Conservation (phyloP, 2,888 invertebrate genomes). For the Augiades crinisus region DNA sequence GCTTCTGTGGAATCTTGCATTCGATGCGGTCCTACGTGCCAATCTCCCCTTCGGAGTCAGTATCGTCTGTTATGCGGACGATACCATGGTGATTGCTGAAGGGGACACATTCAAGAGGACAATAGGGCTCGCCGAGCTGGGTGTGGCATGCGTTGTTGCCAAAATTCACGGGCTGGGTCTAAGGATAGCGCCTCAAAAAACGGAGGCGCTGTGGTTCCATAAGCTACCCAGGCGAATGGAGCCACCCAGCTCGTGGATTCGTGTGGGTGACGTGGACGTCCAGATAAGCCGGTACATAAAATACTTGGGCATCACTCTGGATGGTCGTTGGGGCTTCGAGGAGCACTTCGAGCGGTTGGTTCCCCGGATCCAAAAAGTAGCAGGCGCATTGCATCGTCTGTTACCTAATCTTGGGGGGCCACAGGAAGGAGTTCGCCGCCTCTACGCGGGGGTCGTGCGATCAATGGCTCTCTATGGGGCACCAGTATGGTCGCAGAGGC, state of each 20-base stretch:
- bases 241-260: constrained; percentile 17
- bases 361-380: constrained; percentile 11
- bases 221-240: constrained; percentile 1
- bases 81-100: constrained; percentile 18
- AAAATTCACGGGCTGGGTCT: constrained; percentile 22
- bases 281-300: constrained; percentile 9
- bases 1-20: constrained; percentile 34
- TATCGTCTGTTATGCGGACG: constrained; percentile 32
- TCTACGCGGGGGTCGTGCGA: not conserved
- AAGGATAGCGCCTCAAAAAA: constrained; percentile 26
- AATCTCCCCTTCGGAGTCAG: not conserved
- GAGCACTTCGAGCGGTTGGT: constrained; percentile 23
- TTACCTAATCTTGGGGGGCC: constrained; percentile 19
- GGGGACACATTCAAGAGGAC: constrained; percentile 16
- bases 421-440: not conserved
- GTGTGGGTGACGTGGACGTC: constrained; percentile 5
- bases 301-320: constrained; percentile 24
- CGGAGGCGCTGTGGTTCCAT: constrained; percentile 30
- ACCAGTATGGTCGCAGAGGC: constrained; percentile 8
- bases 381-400: constrained; percentile 23
- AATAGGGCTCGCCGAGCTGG: constrained; percentile 15
- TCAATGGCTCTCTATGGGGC: constrained; percentile 17
- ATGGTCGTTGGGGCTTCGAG: constrained; percentile 26
- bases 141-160: constrained; percentile 16
- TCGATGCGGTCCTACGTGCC: constrained; percentile 26